Evolutionary conservation across 2,888 invertebrate genomes (phyloP).

Genomic region (Lycocerus yunnanus): DNA sequence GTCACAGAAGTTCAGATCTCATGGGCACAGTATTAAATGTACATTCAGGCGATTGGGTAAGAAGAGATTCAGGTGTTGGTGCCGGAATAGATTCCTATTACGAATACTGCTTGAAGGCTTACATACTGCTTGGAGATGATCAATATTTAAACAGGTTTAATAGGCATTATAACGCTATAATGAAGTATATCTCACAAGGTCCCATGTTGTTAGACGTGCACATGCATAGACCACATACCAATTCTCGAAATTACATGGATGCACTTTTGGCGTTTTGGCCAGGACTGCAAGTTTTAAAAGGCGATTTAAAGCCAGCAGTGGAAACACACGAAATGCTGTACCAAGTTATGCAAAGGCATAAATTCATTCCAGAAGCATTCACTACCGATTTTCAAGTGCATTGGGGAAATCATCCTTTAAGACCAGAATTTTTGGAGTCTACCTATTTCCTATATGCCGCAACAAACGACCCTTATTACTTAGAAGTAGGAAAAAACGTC

Average conservation of each 20-base stretch:
- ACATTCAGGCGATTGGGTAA: slow-evolving; percentile 97
- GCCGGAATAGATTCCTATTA: slow-evolving; percentile 99
- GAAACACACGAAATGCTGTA: slow-evolving; percentile 99
- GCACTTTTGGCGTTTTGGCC: slow-evolving; percentile 98
- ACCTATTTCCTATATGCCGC: slow-evolving; percentile 97
- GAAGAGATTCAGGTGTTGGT: slow-evolving; percentile 96
- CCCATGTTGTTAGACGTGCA: slow-evolving; percentile 94
- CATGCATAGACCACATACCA: slow-evolving; percentile 86
- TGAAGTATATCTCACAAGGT: slow-evolving; percentile 96
- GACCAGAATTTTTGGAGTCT: slow-evolving; percentile 97
- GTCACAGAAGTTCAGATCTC: slow-evolving; percentile 87
- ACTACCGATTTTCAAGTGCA: slow-evolving; percentile 96
- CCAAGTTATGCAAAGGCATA: slow-evolving; percentile 97
- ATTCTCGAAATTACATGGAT: slow-evolving; percentile 96
- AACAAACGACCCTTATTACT: slow-evolving; percentile 93
- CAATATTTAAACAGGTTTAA: slow-evolving; percentile 93
- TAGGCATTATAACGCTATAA: slow-evolving; percentile 92
- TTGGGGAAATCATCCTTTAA: slow-evolving; percentile 96
- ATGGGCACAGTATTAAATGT: slow-evolving; percentile 98
- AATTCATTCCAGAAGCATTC: slow-evolving; percentile 98
- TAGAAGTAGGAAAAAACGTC: slow-evolving; percentile 88
- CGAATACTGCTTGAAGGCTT: slow-evolving; percentile 97
- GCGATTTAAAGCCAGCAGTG: slow-evolving; percentile 96
- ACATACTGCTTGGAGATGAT: slow-evolving; percentile 92
- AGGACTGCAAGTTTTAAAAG: slow-evolving; percentile 79